Conservation (phyloP, 2,113 vertebrate species). For the Zosterops lateralis region DNA sequence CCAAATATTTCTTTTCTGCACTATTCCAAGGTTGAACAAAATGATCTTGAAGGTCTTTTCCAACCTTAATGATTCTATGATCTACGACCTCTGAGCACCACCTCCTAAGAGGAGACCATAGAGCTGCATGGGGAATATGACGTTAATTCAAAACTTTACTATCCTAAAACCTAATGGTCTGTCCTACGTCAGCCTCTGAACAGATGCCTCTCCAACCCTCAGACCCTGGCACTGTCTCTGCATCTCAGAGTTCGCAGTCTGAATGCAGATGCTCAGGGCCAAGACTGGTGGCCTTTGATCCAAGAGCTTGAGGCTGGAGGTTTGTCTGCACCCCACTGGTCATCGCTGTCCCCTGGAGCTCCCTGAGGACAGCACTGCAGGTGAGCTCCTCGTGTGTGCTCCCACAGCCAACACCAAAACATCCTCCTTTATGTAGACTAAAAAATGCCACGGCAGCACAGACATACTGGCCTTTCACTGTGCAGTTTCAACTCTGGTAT, state of each 20-base stretch:
- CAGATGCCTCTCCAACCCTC: background rate
- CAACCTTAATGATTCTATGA: background rate
- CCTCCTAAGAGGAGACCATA: background rate
- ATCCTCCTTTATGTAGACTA: background rate
- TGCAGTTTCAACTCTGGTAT: background rate
- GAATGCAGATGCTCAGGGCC: background rate
- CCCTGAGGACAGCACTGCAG: background rate
- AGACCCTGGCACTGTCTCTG: background rate
- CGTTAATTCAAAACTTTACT: background rate
- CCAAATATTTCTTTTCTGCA: background rate
- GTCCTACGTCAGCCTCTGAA: background rate
- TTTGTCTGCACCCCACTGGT: fast-evolving
- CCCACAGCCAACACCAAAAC: background rate
- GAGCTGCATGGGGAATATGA: fast-evolving
- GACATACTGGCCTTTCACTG: background rate
- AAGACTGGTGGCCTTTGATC: background rate
- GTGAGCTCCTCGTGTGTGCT: fast-evolving
- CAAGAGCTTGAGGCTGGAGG: background rate
- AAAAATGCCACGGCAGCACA: background rate
- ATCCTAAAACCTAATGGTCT: fast-evolving
- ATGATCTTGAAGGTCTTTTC: background rate
- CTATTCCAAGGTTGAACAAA: background rate
- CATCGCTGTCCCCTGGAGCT: background rate
- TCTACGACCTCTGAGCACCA: background rate
- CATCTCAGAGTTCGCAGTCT: background rate